Base-by-base conservation (phyloP, 2,888 invertebrate species). In the Quadriops clusia region DNA sequence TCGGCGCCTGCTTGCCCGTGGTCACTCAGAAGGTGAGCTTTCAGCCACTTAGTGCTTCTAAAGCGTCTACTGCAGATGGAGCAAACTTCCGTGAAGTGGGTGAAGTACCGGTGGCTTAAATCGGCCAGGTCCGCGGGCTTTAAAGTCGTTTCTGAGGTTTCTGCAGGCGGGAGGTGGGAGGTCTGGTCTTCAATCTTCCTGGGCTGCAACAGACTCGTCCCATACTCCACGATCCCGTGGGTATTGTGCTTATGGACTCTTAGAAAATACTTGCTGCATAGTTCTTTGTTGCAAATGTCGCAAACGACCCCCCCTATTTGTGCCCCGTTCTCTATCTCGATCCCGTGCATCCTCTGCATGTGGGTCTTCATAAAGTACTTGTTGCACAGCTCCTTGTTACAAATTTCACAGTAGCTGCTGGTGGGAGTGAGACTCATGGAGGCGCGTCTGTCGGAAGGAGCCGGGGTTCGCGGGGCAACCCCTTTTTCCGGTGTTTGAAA, bases 281-380 rank as follows among this genome's bases (percentile, higher is more conserved):
- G 68, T 63, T 97, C 94, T 60, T 94, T 94, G 65, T 94, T 90
- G 62, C 98, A 98, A 43, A 98, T 89, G 61, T 94, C 93, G 62
- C 94, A 94, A 25, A 91, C 84, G 5, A 90, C 91, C 12, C 91
- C 91, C 4, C 90, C 90, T 20, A 90, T 82, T 57, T 86, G 87
- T 17, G 89, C 83, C 11, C 87, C 89, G 51, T 86, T 87, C 61
- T 90, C 89, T 28, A 91, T 80, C 55, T 89, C 87, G 48, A 91
- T 91, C 23, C 90, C 90, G 61, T 91, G 98, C 89, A 98, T 95
- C 56, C 94, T 80, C 56, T 93, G 83, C 90, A 95, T 95, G 66
- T 98, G 98, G 2, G 95, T 97, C 59, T 95, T 91, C 83, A 98
- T 89, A 63, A 98, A 98, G 60, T 98, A 98, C 62, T 98, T 98